Evolutionary conservation across 2,888 invertebrate genomes (phyloP).

Genomic region (Scrobipalpa atriplicella): DNA sequence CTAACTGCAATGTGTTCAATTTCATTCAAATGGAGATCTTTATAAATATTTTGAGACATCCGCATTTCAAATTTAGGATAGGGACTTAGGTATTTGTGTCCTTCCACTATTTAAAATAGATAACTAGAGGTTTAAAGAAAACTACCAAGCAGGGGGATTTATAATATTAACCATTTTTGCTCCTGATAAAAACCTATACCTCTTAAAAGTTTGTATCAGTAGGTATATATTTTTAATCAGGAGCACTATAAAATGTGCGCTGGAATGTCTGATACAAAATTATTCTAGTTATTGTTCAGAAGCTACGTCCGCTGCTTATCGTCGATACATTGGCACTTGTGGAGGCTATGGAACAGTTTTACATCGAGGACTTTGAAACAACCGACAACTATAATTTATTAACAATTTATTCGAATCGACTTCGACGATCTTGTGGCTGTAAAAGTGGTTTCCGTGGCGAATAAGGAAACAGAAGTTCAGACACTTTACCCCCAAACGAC

Average conservation of each 20-base stretch:
- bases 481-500: not conserved
- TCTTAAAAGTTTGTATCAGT: not conserved
- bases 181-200: conserved; percentile 4
- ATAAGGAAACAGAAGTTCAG: conserved; percentile 1
- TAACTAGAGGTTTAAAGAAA: not conserved
- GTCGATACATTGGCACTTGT: conserved; percentile 68
- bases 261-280: conserved; percentile 66
- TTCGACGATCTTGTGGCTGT: not conserved
- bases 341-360: conserved; percentile 45
- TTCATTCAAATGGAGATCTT: too few relatives aligned
- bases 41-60: not conserved
- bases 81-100: too few relatives aligned
- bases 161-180: not conserved
- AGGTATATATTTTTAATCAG: not conserved
- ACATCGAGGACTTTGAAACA: conserved; percentile 32
- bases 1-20: too few relatives aligned
- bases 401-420: conserved; percentile 32
- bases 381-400: conserved; percentile 36
- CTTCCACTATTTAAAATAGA: not conserved
- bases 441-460: not conserved
- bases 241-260: conserved; percentile 40
- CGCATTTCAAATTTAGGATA: not conserved
- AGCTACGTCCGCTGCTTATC: conserved; percentile 51
- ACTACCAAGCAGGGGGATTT: not conserved
- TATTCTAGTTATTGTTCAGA: conserved; percentile 61